Conservation (phyloP, 2,888 invertebrate genomes). For the Tiphia femorata region DNA sequence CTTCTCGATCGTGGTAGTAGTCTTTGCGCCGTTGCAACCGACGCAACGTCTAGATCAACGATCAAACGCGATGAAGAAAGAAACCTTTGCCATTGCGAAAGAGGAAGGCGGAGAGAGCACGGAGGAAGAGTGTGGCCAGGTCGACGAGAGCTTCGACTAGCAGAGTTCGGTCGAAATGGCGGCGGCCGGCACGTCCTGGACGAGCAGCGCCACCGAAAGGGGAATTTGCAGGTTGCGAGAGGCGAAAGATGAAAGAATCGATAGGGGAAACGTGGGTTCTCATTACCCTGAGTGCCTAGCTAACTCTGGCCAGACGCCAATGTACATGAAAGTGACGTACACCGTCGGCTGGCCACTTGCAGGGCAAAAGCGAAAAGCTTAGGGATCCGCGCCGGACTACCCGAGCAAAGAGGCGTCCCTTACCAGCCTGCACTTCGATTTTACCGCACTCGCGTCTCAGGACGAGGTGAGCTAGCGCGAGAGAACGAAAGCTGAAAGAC, state of each 20-base stretch:
- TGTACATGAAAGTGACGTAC: slow-evolving; percentile 40
- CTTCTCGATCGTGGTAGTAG: no score
- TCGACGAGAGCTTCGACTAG: background rate
- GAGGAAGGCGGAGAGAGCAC: background rate
- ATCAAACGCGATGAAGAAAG: no score
- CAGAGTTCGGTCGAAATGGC: no score
- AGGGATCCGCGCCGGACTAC: no score
- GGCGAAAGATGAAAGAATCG: slow-evolving; percentile 47
- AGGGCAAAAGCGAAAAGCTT: slow-evolving; percentile 13
- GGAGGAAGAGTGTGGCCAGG: background rate
- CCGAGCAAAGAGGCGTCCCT: no score
- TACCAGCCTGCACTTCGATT: no score
- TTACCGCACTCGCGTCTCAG: no score
- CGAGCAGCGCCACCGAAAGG: slow-evolving; percentile 3
- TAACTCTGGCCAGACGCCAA: slow-evolving; percentile 47
- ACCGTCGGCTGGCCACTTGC: slow-evolving; percentile 20
- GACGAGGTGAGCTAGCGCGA: no score
- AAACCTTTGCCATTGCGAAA: background rate
- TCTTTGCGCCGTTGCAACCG: no score
- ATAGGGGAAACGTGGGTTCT: slow-evolving; percentile 47
- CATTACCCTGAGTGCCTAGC: slow-evolving; percentile 56
- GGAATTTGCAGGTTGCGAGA: slow-evolving; percentile 17
- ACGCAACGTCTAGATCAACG: no score
- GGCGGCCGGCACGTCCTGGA: background rate
- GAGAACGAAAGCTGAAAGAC: no score